Percentiles rank a stretch among this genome's conserved stretches.
Evolutionary conservation across 2,888 invertebrate species (phyloP).

Genomic region (Liposcelis brunnea): DNA sequence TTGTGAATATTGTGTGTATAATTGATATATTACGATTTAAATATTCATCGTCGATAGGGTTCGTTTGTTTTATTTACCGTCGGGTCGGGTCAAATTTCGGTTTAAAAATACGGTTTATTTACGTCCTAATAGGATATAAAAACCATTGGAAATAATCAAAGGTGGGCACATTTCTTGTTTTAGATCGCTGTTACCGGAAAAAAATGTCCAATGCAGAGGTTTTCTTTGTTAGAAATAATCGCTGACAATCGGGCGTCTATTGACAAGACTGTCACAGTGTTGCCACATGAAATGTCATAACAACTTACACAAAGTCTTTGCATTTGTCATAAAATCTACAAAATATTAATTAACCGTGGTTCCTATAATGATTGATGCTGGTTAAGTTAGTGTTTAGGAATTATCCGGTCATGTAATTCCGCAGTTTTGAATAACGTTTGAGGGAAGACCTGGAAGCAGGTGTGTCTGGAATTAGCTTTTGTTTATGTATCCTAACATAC

Average conservation of each 20-base stretch:
- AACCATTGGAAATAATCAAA: constrained; percentile 1
- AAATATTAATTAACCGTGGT: no score
- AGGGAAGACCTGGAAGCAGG: no score
- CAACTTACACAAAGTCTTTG: neutral
- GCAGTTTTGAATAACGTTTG: no score
- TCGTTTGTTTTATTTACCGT: constrained; percentile 3
- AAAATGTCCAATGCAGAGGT: neutral
- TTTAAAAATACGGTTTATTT: constrained; percentile 4
- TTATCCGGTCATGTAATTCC: no score
- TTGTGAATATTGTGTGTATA: neutral
- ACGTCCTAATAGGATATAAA: neutral
- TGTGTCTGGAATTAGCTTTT: no score
- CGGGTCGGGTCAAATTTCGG: constrained; percentile 7
- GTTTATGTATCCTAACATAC: no score
- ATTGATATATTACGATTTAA: neutral
- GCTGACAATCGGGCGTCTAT: constrained; percentile 7
- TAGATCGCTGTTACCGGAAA: neutral
- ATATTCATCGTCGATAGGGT: constrained; percentile 4
- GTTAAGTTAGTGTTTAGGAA: no score
- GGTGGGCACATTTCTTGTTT: neutral
- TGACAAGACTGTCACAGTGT: constrained; percentile 4
- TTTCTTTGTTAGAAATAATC: constrained; percentile 7
- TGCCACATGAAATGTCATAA: constrained; percentile 8
- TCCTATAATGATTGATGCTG: no score
- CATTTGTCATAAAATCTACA: no score